Conservation (phyloP, 1,140 invertebrate species). For the Dendrolimus punctatus region DNA sequence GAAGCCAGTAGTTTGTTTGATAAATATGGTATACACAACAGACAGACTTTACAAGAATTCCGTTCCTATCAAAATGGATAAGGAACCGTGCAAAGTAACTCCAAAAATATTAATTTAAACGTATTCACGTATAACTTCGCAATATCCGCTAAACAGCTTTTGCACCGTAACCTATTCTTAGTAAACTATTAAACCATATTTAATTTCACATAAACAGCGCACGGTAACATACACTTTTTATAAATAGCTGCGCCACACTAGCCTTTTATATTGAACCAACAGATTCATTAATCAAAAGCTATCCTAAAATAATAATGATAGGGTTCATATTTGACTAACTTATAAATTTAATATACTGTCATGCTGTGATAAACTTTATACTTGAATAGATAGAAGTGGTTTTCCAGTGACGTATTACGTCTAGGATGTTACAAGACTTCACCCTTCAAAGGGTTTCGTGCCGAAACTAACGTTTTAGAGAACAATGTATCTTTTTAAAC, state of each 20-base stretch:
- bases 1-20: too few relatives aligned
- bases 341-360: conserved; percentile 12
- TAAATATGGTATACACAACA: too few relatives aligned
- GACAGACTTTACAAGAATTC: too few relatives aligned
- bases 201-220: conserved; percentile 65
- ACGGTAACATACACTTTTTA: conserved; percentile 55
- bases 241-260: conserved; percentile 48
- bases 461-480: conserved; percentile 65
- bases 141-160: conserved; percentile 3
- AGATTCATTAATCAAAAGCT: not conserved
- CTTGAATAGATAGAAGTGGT: conserved; percentile 22
- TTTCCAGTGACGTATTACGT: conserved; percentile 22
- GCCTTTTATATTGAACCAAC: conserved; percentile 40
- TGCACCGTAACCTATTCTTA: conserved; percentile 47
- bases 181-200: conserved; percentile 68
- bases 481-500: conserved; percentile 64
- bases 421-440: conserved; percentile 39
- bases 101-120: too few relatives aligned
- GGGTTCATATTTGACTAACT: conserved; percentile 32
- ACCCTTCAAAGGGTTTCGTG: conserved; percentile 59
- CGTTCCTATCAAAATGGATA: too few relatives aligned
- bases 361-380: conserved; percentile 28
- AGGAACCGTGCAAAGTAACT: too few relatives aligned
- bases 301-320: conserved; percentile 5
- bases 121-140: too few relatives aligned